Conservation (phyloP, 1,140 invertebrate genomes). For the Macrocentrus cingulum region DNA sequence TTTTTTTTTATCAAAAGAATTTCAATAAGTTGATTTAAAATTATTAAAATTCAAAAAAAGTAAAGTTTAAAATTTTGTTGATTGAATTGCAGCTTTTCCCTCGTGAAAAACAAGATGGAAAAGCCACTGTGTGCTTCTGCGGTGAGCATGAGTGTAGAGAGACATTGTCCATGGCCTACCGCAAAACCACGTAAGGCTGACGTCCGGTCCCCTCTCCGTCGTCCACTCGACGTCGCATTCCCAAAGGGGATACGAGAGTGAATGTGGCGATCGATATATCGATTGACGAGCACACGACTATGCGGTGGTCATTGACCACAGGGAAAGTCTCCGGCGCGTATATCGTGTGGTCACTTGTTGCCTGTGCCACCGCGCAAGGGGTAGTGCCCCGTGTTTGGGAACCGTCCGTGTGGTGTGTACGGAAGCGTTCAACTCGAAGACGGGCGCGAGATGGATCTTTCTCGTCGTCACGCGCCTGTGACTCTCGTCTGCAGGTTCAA, state of each 20-base stretch:
- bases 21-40: too few relatives aligned
- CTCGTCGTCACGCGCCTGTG: too few relatives aligned
- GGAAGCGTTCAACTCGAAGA: too few relatives aligned
- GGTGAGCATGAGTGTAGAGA: slow-evolving; percentile 38
- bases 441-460: too few relatives aligned
- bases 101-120: too few relatives aligned
- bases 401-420: too few relatives aligned
- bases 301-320: slow-evolving; percentile 46
- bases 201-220: slow-evolving; percentile 32
- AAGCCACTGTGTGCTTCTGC: neutral
- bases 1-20: too few relatives aligned
- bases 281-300: slow-evolving; percentile 46
- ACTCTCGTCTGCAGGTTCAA: too few relatives aligned
- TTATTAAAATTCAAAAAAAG: too few relatives aligned
- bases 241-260: neutral
- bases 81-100: too few relatives aligned
- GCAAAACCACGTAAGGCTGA: slow-evolving; percentile 45
- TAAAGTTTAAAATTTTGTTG: too few relatives aligned
- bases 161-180: slow-evolving; percentile 50
- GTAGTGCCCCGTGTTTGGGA: too few relatives aligned
- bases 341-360: slow-evolving; percentile 53
- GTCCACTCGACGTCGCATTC: slow-evolving; percentile 19
- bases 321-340: slow-evolving; percentile 23
- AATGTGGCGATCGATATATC: slow-evolving; percentile 48
- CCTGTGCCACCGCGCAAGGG: slow-evolving; percentile 45